Conservation (phyloP, 53 echinoderm and acorn worm genomes). For the Antedon mediterranea region DNA sequence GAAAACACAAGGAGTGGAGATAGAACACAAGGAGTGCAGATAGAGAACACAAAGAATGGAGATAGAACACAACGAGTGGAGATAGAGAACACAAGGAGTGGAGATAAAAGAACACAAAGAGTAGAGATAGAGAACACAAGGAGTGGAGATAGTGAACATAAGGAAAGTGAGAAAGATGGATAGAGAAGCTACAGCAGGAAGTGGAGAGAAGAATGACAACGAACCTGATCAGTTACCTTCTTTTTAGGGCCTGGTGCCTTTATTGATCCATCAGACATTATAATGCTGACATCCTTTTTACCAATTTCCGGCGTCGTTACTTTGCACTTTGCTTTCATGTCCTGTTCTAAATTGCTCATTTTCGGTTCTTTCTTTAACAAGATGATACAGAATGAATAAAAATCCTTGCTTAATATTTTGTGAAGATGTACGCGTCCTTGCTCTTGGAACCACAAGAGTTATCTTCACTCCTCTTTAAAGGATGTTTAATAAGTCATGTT, state of each 20-base stretch:
- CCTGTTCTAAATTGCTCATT: constrained; percentile 7
- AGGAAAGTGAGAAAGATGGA: background rate
- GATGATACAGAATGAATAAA: background rate
- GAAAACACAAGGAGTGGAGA: no score
- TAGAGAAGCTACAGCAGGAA: background rate
- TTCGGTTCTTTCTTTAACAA: background rate
- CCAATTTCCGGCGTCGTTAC: background rate
- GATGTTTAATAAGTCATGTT: background rate
- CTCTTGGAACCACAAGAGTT: background rate
- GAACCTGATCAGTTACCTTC: background rate
- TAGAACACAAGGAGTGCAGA: no score
- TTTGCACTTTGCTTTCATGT: constrained; percentile 21
- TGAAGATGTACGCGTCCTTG: background rate
- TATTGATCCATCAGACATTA: background rate
- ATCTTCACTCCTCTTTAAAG: background rate
- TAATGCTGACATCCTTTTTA: background rate
- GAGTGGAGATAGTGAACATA: background rate
- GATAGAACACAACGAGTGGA: no score
- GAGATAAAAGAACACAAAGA: background rate
- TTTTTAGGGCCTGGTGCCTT: background rate
- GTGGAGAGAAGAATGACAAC: background rate
- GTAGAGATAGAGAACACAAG: background rate
- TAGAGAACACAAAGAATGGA: no score
- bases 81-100: no score
- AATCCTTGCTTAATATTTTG: background rate